Base-by-base conservation (phyloP, 92 coral and sea anemone species). In the Pocillopora meandrina region DNA sequence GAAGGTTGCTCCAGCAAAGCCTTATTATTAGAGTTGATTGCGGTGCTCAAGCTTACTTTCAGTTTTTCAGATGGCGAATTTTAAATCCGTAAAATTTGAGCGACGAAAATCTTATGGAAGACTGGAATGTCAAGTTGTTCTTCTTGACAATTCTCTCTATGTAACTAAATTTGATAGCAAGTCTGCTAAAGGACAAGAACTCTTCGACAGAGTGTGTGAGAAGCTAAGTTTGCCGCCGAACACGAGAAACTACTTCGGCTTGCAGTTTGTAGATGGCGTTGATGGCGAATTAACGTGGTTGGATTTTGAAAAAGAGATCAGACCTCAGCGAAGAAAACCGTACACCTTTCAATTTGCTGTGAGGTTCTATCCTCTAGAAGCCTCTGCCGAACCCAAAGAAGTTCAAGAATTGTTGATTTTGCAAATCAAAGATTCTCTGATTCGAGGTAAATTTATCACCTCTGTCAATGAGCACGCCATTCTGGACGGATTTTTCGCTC, bases 261-360 rank as follows among this genome's bases (percentile, higher is more conserved):
- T 97, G 70, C 98, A 97, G 68, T 97, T 82, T 89, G 87, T 94
- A 0, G 97, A 92, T 74, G 90, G 88, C 71, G 87, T 87, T 20
- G 99, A 97, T 69, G 99, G 99, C 56, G 97, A 94, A 66, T 84
- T 97, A 52, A 91, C 95, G 71, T 97, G 99, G 99, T 67, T 97
- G 20, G 87, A 90, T 13, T 60, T 91, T 13, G 74, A 76, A 12
- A 84, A 83, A 78, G 92, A 87, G 63, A 89, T 97, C 19, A 90
- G 98, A 14, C 75, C 91, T 10, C 99, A 94, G 68, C 83, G 92
- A 57, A 86, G 90, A 52, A 97, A 95, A 62, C 99, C 98, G 1
- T 93, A 95, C 72, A 88, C 92, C 23, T 92, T 97, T 74, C 99
- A 97, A 85, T 89, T 97, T 84, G 98, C 95, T 3, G 97, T 97